These are phyloP conservation scores for Corythornis cristatus DNA, from an alignment of 2,113 vertebrate genomes.

Conservation along the genomic window DNA sequence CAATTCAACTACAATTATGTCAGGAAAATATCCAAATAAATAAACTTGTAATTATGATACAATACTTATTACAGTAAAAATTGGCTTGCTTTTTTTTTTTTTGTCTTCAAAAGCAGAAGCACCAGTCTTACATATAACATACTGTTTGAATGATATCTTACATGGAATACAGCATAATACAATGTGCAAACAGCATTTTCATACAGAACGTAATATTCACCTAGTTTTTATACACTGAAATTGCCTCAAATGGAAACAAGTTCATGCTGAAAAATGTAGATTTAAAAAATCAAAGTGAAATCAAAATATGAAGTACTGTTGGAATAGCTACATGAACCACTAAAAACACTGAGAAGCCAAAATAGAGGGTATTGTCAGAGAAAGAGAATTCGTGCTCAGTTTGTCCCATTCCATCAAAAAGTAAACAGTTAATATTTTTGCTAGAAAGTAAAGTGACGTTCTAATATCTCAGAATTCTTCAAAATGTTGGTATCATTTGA, in stretches of 20 bases:
- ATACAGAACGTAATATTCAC: conserved; percentile 72
- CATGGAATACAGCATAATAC: conserved; percentile 76
- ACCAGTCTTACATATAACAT: conserved; percentile 83
- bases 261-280: conserved; percentile 75
- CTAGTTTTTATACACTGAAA: conserved; percentile 72
- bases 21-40: conserved; percentile 85
- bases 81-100: conserved; percentile 68
- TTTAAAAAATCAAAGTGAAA: conserved; percentile 68
- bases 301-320: conserved; percentile 56
- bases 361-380: conserved; percentile 51
- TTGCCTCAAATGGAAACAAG: conserved; percentile 70
- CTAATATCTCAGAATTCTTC: conserved; percentile 73
- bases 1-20: conserved; percentile 74
- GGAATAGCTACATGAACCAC: conserved; percentile 62
- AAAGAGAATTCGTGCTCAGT: conserved; percentile 51
- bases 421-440: conserved; percentile 59
- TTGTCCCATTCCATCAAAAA: conserved; percentile 51
- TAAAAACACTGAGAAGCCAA: conserved; percentile 60
- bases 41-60: conserved; percentile 86
- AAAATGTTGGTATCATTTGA: conserved; percentile 54
- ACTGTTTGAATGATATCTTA: conserved; percentile 75
- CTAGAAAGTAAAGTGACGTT: conserved; percentile 65
- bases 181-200: conserved; percentile 80
- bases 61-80: conserved; percentile 88
- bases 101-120: conserved; percentile 85